Evolutionary conservation across 2,113 vertebrate species (phyloP), one percentile per base, ranked within the genome.

Genomic region (Gracilinanus agilis): DNA sequence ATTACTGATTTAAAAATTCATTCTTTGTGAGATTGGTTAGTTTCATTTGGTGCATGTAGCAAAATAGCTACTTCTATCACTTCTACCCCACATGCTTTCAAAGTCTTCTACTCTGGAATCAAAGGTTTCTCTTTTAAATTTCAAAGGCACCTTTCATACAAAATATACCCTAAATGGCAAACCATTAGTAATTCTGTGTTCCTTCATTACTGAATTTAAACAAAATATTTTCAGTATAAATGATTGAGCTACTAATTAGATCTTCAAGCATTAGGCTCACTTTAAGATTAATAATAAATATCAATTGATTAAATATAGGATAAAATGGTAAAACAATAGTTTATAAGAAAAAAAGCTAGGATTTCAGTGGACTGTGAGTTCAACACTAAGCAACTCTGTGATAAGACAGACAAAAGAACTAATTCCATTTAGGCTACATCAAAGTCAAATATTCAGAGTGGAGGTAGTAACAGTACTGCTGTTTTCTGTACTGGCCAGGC

Each of bases 1-100:
- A 49, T n/a, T n/a, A 94, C 44, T 93, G 27, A 94, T 44, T 94
- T 94, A 90, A 90, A 94, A 90, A 96, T 61, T 95, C 3, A 90
- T 6, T n/a, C n/a, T n/a, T 91, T 13, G 58, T 49, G 56, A 89
- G 93, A 40, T 55, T 94, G 88, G 44, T 55, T 94, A 67, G 44
- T 88, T 96, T 96, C 88, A 88, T 91, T 94, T 92, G 5, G 90
- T 90, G 90, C 89, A 40, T 21, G 19, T 91, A 92, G 25, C 92
- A 92, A 58, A 90, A 91, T 40, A 93, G 54, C 67, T 94, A 92
- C 24, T 75, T 75, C 29, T 91, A 93, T 40, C 12, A 90, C 54
- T 61, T 55, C 56, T 29, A 40, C 9, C 54, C 27, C 1, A 83
- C 7, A 40, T 40, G 67, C 19, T 83, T 83, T 83, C 67, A 83